Evolutionary conservation across 2,888 invertebrate species (phyloP), one percentile per base, ranked within the genome.

Genomic region (Dasysyrphus albostriatus): DNA sequence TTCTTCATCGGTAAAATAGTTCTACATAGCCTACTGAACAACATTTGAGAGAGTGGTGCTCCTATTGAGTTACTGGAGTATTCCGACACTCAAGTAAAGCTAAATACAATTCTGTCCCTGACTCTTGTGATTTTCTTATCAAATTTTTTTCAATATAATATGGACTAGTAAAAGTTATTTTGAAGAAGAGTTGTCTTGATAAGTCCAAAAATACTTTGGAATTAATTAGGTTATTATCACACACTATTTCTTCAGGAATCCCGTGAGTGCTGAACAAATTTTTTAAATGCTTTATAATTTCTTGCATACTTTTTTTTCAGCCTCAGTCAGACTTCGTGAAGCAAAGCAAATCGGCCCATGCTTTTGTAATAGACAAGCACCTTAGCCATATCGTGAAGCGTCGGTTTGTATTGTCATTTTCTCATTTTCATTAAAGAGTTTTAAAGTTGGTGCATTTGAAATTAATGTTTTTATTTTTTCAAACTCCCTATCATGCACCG

Each of bases 331-430:
- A 56, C 51, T 77, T 19, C 75, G 24, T 8, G 79, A 83, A 4
- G 58, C 75, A 56, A 47, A 88, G 14, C 73, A 67, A 10, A 88
- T 58, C 24, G 79, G 77, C 12, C 63, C 69, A 4, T 58, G 56
- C 10, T 54, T 44, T 67, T 88, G 87, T 39, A 81, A 16, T n/a
- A 88, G 42, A 39, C 75, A 74, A 37, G 74, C 69, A n/a, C 75
- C 83, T 24, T 88, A 37, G 5, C 75, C 79, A 39, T 32, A 70
- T 42, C 81, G 49, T 10, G 85, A 79, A 32, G 76, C 73, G 54
- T 76, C 80, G 14, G 44, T 65, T 51, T 72, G 80, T 34, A 87
- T 49, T 3, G 54, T 29, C 12, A 44, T 3, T 16, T 54, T 32
- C 32, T 58, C 49, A 6, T 78, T 88, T 24, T 24, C 56, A 65